Base-by-base conservation (phyloP, 2,888 invertebrate genomes). In the Apeira syringaria region DNA sequence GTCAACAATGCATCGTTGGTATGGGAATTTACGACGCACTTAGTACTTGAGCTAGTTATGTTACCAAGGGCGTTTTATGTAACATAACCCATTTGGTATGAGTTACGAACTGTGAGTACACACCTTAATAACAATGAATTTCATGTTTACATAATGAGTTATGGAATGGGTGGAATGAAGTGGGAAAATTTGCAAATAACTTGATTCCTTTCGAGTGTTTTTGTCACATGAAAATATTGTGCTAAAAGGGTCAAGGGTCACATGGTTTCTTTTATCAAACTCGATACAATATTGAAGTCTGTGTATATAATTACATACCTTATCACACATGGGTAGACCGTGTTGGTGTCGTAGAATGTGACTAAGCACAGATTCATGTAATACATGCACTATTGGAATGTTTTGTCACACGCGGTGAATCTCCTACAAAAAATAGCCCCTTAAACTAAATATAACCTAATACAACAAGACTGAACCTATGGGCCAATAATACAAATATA, bases 1-100 rank as follows among this genome's bases (percentile, higher is more conserved):
- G 83, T 82, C 85, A 87, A 86, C 87, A 86, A 85, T 83, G 61
- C 71, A 55, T 68, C 65, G 64, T 66, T 49, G 69, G 74, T 80
- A 82, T 85, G 84, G 86, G 87, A 86, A 87, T 77, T 77, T 72
- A 70, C 72, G 68, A 61, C 59, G 50, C 56, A 53, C 59, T 59
- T 48, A 42, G 53, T 58, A 67, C 68, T 70, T 61, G 68, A 69
- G 59, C 46, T 61, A 66, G 66, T 59, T 68, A 63, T 58, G 69
- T 65, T 64, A 53, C 73, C 45, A 65, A 64, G 77, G 75, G 74
- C 63, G 59, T 54, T 39, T 54, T 37, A 24, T 33, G 27, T 45
- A 25, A n/a, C 22, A 31, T 61, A 57, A 65, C 69, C 56, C 53
- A 60, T 61, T 60, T 61, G 56, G 45, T 59, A 50, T 54, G 36